A percentile compares a stretch with the other conserved stretches of the same genome.
These are phyloP conservation scores for Mustela lutreola DNA, from an alignment of 2,113 vertebrate genomes.

Conservation along the genomic window DNA sequence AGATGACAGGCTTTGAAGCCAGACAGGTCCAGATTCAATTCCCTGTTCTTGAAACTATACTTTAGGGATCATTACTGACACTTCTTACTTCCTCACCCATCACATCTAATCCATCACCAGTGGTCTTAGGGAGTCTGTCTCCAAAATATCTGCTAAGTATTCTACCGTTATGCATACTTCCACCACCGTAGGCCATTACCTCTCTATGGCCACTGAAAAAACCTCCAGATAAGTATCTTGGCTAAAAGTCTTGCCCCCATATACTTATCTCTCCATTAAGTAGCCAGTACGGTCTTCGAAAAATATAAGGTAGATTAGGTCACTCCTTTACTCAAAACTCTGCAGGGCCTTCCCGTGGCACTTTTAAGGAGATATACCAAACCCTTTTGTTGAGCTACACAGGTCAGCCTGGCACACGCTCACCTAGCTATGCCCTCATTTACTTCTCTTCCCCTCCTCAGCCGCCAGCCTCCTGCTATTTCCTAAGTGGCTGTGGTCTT, in stretches of 20 bases:
- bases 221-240: background rate
- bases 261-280: background rate
- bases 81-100: background rate
- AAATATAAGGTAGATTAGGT: background rate
- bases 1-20: background rate
- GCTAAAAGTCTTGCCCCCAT: background rate
- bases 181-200: background rate
- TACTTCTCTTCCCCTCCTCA: background rate
- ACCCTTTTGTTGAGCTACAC: background rate
- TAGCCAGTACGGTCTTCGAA: background rate
- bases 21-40: background rate
- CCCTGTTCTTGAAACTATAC: constrained; percentile 3
- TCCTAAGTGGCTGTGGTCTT: background rate
- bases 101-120: background rate
- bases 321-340: background rate
- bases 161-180: background rate
- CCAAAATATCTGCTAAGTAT: background rate
- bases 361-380: background rate
- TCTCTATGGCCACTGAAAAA: background rate
- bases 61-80: background rate
- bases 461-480: background rate
- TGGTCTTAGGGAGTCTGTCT: background rate
- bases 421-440: background rate
- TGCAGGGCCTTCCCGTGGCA: background rate
- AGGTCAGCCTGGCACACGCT: background rate